These are phyloP conservation scores for Andricus curvator DNA, from an alignment of 2,888 invertebrate species.

Conservation along the genomic window DNA sequence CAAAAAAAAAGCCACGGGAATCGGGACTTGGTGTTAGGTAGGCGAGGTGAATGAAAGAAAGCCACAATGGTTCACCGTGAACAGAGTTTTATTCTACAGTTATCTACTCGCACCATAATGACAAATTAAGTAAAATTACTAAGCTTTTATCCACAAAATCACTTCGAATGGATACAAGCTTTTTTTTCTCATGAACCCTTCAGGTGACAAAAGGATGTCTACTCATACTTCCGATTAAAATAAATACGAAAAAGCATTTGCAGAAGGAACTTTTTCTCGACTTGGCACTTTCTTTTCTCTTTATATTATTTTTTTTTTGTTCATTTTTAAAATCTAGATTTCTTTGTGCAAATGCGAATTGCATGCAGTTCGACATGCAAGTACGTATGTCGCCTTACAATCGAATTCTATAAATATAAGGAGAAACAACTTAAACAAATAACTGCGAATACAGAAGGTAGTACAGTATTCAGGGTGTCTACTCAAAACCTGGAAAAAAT, in stretches of 20 bases:
- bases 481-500: too few species aligned
- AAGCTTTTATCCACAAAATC: constrained; percentile 37
- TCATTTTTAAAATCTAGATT: constrained; percentile 5
- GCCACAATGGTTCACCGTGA: constrained; percentile 73
- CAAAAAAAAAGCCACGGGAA: constrained; percentile 55
- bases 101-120: constrained; percentile 66
- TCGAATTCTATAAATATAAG: constrained; percentile 47
- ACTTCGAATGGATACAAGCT: constrained; percentile 21
- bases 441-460: constrained; percentile 45
- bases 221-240: constrained; percentile 33
- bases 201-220: constrained; percentile 21
- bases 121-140: constrained; percentile 65
- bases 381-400: constrained; percentile 52
- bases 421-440: constrained; percentile 43
- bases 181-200: constrained; percentile 19
- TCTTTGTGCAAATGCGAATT: constrained; percentile 55
- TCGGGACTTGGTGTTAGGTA: constrained; percentile 57
- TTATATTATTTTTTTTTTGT: background rate
- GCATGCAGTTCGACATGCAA: constrained; percentile 63
- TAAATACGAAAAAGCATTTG: constrained; percentile 47
- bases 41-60: constrained; percentile 75
- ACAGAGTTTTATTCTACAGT: constrained; percentile 74
- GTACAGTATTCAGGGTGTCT: too few species aligned
- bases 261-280: constrained; percentile 41
- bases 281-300: constrained; percentile 4